These are phyloP conservation scores for Onychostoma macrolepis DNA, from an alignment of 2,113 vertebrate species.

Conservation along the genomic window DNA sequence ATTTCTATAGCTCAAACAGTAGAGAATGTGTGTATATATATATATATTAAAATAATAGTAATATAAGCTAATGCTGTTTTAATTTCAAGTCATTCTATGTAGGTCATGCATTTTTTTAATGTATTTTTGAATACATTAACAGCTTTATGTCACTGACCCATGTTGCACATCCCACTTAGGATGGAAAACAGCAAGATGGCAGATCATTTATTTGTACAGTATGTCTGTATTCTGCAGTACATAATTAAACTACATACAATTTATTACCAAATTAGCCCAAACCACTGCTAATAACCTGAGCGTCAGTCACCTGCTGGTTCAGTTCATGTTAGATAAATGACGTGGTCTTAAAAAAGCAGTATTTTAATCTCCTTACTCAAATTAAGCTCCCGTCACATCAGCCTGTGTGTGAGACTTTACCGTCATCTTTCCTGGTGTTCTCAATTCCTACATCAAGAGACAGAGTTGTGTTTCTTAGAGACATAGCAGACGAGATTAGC, in stretches of 20 bases:
- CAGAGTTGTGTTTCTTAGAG: constrained; percentile 43
- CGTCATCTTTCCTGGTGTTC: constrained; percentile 40
- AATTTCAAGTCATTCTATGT: background rate
- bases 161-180: background rate
- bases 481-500: constrained; percentile 55
- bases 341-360: constrained; percentile 38
- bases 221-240: background rate
- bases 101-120: background rate
- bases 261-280: background rate
- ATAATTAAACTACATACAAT: background rate
- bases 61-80: background rate
- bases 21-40: background rate
- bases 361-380: constrained; percentile 59
- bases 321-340: constrained; percentile 26
- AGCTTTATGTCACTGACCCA: background rate
- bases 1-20: too few species aligned
- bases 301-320: constrained; percentile 15
- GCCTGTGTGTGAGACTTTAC: constrained; percentile 29
- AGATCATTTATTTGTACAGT: background rate
- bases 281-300: background rate
- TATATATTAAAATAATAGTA: too few species aligned
- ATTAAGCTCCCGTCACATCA: constrained; percentile 52
- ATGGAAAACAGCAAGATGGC: background rate
- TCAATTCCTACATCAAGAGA: constrained; percentile 41
- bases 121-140: background rate